A percentile compares a stretch with the other conserved stretches of the same genome.
Conservation (phyloP, 2,797 vertebrate genomes). For the Fundulus diaphanus region DNA sequence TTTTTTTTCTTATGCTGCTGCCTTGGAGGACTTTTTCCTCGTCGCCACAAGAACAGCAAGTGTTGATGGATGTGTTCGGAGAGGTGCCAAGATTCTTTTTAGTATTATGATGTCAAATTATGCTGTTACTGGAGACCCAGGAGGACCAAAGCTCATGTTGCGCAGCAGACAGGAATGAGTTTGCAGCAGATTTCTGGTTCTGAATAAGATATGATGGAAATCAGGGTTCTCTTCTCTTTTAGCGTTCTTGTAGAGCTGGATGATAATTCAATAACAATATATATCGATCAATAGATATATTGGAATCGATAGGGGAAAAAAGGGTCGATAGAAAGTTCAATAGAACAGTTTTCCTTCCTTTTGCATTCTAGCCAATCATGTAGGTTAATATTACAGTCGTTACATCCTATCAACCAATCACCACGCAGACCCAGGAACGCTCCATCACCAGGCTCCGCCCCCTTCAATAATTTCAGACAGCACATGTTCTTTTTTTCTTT, state of each 20-base stretch:
- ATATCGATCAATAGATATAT: too few species aligned
- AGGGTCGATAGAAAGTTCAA: too few species aligned
- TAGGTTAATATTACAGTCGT: too few species aligned
- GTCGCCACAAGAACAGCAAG: constrained; percentile 20
- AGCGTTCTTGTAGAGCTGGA: rapidly evolving
- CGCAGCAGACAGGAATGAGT: constrained; percentile 27
- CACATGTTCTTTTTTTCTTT: too few species aligned
- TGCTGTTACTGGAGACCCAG: constrained; percentile 33
- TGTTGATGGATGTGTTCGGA: constrained; percentile 46
- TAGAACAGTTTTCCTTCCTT: too few species aligned
- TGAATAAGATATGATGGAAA: constrained; percentile 22
- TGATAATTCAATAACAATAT: too few species aligned
- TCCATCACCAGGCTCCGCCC: too few species aligned
- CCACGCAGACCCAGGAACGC: too few species aligned
- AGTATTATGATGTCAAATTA: constrained; percentile 51
- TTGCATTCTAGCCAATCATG: too few species aligned
- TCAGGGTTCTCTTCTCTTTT: background rate
- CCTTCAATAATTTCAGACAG: too few species aligned
- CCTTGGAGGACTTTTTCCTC: constrained; percentile 18
- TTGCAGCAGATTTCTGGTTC: constrained; percentile 36
- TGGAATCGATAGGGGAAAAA: too few species aligned
- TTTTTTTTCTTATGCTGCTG: constrained; percentile 12
- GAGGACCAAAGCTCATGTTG: constrained; percentile 46
- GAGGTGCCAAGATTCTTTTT: constrained; percentile 40
- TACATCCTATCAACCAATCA: too few species aligned